Conservation (phyloP, 2,113 vertebrate species). For the Xenopus tropicalis region DNA sequence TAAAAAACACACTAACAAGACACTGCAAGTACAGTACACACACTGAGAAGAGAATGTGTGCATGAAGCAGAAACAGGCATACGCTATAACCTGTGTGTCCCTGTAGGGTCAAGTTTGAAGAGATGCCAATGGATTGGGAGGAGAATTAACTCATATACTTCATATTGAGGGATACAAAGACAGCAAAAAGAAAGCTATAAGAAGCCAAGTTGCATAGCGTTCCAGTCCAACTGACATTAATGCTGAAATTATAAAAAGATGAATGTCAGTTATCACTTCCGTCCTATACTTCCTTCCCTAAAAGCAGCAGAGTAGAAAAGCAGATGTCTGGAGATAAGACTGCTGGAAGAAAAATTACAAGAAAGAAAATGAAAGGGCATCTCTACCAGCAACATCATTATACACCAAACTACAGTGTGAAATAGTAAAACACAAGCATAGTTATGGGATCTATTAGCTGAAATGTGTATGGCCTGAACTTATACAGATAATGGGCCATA, state of each 20-base stretch:
- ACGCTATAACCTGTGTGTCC: slow-evolving; percentile 50
- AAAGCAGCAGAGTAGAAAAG: no score
- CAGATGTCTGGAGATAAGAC: no score
- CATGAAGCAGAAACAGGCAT: slow-evolving; percentile 6
- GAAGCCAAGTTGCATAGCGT: background rate
- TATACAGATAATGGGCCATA: no score
- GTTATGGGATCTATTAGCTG: no score
- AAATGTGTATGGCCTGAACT: no score
- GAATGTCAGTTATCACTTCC: background rate
- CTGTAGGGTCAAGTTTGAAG: slow-evolving; percentile 56
- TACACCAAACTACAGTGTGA: no score
- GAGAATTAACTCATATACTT: slow-evolving; percentile 51
- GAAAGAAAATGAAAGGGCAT: no score
- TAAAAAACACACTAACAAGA: background rate
- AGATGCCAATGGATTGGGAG: slow-evolving; percentile 53
- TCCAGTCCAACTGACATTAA: background rate
- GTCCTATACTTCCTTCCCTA: background rate
- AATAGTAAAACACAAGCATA: no score
- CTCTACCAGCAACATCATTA: no score
- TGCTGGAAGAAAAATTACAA: no score
- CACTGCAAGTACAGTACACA: slow-evolving; percentile 1
- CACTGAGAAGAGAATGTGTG: background rate
- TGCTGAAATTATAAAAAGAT: background rate
- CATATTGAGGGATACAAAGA: slow-evolving; percentile 60
- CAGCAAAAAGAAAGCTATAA: slow-evolving; percentile 47